Conservation (phyloP, 2,888 invertebrate species). For the Drosophila falleni region DNA sequence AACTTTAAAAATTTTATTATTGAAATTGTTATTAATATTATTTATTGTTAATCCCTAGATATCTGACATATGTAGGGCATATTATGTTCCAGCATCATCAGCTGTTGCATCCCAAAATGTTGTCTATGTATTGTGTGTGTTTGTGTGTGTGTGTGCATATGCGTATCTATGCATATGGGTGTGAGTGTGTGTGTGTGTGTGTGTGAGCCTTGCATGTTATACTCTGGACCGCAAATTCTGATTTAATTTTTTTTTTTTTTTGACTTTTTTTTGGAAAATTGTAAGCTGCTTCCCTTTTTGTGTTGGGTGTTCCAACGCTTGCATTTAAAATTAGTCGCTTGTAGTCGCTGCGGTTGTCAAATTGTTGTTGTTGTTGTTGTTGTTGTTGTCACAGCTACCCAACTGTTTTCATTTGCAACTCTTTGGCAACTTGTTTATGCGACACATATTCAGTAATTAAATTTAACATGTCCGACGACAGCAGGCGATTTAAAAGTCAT, state of each 20-base stretch:
- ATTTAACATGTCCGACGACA: constrained; percentile 55
- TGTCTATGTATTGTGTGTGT: constrained; percentile 23
- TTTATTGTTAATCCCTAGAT: neutral
- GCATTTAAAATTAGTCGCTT: constrained; percentile 77
- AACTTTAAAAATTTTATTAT: no score
- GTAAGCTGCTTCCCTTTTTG: constrained; percentile 48
- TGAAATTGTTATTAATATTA: neutral
- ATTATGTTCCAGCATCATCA: neutral
- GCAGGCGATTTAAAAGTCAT: constrained; percentile 47
- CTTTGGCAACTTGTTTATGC: constrained; percentile 62
- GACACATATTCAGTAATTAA: constrained; percentile 67
- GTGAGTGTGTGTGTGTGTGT: no score
- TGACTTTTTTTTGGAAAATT: constrained; percentile 34
- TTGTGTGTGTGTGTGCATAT: neutral
- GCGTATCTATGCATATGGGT: constrained; percentile 13
- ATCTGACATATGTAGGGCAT: constrained; percentile 25
- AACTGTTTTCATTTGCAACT: constrained; percentile 64
- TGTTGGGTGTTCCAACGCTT: constrained; percentile 49
- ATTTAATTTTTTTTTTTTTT: constrained; percentile 59
- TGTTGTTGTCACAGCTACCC: constrained; percentile 35
- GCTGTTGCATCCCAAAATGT: constrained; percentile 10
- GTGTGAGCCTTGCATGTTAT: constrained; percentile 58
- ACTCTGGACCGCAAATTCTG: constrained; percentile 66
- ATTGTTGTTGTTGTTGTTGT: constrained; percentile 46
- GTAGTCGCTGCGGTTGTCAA: constrained; percentile 72